Evolutionary conservation across 1,140 invertebrate species (phyloP), one percentile per base, ranked within the genome.

Genomic region (Diprion similis): DNA sequence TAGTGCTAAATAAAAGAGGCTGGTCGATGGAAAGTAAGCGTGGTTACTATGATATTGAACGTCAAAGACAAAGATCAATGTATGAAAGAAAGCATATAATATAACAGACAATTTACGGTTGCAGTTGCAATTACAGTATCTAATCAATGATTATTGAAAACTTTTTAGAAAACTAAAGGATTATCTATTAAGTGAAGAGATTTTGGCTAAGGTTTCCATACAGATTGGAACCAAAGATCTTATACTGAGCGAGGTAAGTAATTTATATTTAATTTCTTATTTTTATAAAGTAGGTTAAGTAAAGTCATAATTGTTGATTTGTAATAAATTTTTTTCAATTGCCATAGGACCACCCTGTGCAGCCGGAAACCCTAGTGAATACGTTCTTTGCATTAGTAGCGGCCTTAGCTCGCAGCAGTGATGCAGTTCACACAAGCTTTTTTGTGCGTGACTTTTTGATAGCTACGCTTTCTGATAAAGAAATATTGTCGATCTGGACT

Each of bases 361-460:
- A 88, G 71, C 83, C 91, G 13, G 84, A 88, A 73, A 94, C 93
- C 3, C 85, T 97, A 71, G 91, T 92, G n/a, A 89, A 92, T 66
- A 92, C 93, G 37, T 93, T 98, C 71, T 91, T 93, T 81, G 96
- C 97, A n/a, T 84, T 98, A 10, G 90, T 98, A 65, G 92, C 92
- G 37, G 95, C 95, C 1, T 84, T 99, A n/a, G 84, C 91, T 2
- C 83, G 79, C 13, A 87, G 85, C 72, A 76, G 76, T 10, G 71
- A 86, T 67, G 46, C 77, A 4, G 74, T 77, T 46, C 85, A 84
- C 4, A 91, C 94, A 0, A 90, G 92, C 76, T 83, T 89, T 75
- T 98, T 99, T 89, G 90, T 98, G 7, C 88, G 93, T 71, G 97
- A 99, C 84, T 96, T 99, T 82, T 88, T 99, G 19, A 89, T 97